These are phyloP conservation scores for Tribolium madens DNA, from an alignment of 1,140 invertebrate species.

Conservation along the genomic window DNA sequence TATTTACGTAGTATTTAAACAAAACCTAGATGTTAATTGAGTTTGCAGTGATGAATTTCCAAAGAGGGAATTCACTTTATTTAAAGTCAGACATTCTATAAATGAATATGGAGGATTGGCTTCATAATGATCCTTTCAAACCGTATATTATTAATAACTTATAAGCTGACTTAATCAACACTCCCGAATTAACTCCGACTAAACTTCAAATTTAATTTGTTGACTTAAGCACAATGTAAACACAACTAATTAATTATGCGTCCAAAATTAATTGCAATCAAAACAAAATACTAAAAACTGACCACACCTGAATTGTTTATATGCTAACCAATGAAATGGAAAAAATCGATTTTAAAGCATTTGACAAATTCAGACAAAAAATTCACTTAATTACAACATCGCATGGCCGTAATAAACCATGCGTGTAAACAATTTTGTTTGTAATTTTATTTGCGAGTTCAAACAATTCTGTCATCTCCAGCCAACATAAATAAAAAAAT, in stretches of 20 bases:
- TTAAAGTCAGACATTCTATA: not conserved
- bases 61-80: not conserved
- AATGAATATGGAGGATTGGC: slow-evolving; percentile 12
- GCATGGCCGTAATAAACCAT: not conserved
- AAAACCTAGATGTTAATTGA: not conserved
- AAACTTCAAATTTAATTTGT: slow-evolving; percentile 31
- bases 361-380: not conserved
- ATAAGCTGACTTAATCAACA: slow-evolving; percentile 22
- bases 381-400: not conserved
- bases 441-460: not conserved
- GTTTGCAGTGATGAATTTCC: not conserved
- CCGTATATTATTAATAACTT: slow-evolving; percentile 26
- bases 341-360: not conserved
- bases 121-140: not conserved
- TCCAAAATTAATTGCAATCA: slow-evolving; percentile 2
- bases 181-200: not conserved
- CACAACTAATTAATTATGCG: slow-evolving; percentile 16
- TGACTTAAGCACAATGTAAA: slow-evolving; percentile 7
- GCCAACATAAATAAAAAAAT: not conserved
- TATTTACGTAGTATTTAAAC: not conserved
- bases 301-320: slow-evolving; percentile 6
- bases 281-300: slow-evolving; percentile 19
- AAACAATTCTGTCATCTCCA: not conserved
- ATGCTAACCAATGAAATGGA: not conserved
- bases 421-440: slow-evolving; percentile 16